Evolutionary conservation across 1,140 invertebrate species (phyloP).

Genomic region (Asbolus verrucosus): DNA sequence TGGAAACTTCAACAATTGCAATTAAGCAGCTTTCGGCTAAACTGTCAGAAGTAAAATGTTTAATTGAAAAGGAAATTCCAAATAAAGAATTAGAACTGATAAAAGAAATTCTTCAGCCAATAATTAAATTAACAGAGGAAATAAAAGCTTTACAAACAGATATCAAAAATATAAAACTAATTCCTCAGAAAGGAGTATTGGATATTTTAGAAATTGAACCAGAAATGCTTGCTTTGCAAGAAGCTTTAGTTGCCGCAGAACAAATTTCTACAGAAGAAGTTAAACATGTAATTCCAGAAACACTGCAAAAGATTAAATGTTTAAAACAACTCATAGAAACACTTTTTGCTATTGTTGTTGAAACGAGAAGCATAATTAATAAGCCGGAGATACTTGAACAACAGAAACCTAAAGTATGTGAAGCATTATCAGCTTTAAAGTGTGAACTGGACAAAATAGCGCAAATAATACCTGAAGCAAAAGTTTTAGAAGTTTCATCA

Average conservation of each 20-base stretch:
- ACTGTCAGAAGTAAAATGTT: background rate
- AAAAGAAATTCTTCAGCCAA: conserved; percentile 1
- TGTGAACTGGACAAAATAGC: conserved; percentile 5
- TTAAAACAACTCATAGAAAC: conserved; percentile 19
- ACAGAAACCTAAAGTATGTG: conserved; percentile 43
- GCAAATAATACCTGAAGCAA: conserved; percentile 1
- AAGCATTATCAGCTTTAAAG: conserved; percentile 32
- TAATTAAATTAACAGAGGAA: conserved; percentile 7
- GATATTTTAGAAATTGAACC: conserved; percentile 3
- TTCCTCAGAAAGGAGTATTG: background rate
- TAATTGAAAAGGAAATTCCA: background rate
- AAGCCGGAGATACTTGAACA: conserved; percentile 43
- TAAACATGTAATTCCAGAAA: background rate
- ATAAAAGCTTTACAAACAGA: conserved; percentile 4
- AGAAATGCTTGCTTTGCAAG: conserved; percentile 1
- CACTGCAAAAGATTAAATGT: background rate
- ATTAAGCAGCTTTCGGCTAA: conserved; percentile 7
- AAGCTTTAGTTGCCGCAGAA: conserved; percentile 5
- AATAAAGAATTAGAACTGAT: background rate
- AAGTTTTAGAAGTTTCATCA: background rate
- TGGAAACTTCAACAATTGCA: background rate
- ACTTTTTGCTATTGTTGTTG: background rate
- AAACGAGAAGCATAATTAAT: conserved; percentile 3
- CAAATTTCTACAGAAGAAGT: background rate
- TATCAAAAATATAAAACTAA: background rate